These are phyloP conservation scores for Lepus townsendii DNA, from an alignment of 2,797 vertebrate species.

Conservation along the genomic window DNA sequence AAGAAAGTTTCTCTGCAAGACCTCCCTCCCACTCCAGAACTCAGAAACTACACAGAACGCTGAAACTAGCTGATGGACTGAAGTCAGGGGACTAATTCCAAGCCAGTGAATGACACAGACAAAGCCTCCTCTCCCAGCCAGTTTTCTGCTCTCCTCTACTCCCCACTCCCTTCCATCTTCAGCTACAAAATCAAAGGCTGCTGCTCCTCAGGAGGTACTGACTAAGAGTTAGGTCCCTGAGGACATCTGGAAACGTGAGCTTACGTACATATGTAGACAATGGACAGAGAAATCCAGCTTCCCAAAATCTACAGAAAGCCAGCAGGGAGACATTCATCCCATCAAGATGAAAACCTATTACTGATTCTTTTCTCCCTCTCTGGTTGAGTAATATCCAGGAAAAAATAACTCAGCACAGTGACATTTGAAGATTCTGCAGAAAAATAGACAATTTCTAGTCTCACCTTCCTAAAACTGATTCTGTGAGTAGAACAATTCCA, in stretches of 20 bases:
- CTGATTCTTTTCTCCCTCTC: neutral
- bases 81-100: neutral
- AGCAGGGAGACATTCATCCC: neutral
- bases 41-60: neutral
- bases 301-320: neutral
- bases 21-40: neutral
- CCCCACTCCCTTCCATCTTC: neutral
- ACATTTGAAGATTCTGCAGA: neutral
- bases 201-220: constrained; percentile 30
- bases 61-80: neutral
- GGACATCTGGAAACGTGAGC: constrained; percentile 40
- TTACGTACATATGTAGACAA: neutral
- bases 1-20: neutral
- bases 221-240: constrained; percentile 27
- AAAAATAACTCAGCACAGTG: neutral
- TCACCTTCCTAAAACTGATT: neutral
- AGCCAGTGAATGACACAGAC: neutral
- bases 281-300: neutral
- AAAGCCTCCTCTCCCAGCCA: neutral
- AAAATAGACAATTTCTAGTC: neutral
- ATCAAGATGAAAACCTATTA: neutral
- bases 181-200: constrained; percentile 71
- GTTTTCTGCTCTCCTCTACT: neutral
- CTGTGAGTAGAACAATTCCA: neutral
- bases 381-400: neutral